Evolutionary conservation across 1,140 invertebrate species (phyloP), one percentile per base, ranked within the genome.

Genomic region (Centruroides sculpturatus): DNA sequence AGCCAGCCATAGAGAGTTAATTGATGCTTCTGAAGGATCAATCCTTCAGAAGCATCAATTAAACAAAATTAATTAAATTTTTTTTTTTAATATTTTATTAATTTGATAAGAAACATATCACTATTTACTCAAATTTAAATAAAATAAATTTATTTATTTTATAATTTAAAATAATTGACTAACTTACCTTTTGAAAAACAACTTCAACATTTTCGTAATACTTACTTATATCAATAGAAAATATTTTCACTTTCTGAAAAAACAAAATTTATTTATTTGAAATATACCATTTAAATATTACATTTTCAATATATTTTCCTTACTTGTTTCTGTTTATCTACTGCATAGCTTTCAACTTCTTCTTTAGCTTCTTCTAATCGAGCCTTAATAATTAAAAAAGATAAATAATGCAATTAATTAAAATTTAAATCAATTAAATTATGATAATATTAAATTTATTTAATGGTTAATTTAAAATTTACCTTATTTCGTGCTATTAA

Each of bases 401-500:
- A 23, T 23, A 23, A 23, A 23, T 23, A 23, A 23, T 23, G 23
- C 23, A 23, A 23, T 23, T 23, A 23, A 23, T 23, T 23, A 23
- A 23, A 23, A 23, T 23, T 23, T 23, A 23, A 23, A 23, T 23
- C 23, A 23, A 23, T 23, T 23, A 23, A 23, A 23, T 23, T 23
- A 23, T 23, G 23, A 23, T 23, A 23, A n/a, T n/a, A n/a, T n/a
- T n/a, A n/a, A n/a, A n/a, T n/a, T n/a, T n/a, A n/a, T n/a, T n/a
- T n/a, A n/a, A n/a, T n/a, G n/a, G n/a, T n/a, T n/a, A n/a, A n/a
- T n/a, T n/a, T n/a, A n/a, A n/a, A n/a, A 13, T 50, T 13, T 57
- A 74, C 73, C 47, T 80, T 66, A 75, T 93, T 82, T 69, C 94
- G 80, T 4, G 93, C 92, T 53, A 95, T 79, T 53, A 98, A 82